Evolutionary conservation across 2,888 invertebrate genomes (phyloP), one percentile per base, ranked within the genome.

Genomic region (Coelogynopora nodosa): DNA sequence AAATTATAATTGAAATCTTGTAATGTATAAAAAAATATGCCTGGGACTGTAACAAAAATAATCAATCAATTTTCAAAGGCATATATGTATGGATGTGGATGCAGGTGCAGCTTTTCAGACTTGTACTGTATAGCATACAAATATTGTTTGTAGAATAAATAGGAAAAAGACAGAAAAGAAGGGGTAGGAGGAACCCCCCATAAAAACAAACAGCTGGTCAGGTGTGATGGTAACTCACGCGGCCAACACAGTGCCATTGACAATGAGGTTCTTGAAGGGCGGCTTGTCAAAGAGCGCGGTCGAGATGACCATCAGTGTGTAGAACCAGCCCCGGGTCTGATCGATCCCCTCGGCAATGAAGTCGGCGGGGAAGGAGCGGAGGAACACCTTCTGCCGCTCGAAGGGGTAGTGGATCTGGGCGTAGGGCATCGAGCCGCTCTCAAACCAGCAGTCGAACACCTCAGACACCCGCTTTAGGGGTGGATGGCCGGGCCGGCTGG

Each of bases 371-470:
- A 99, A 99, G 88, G 94, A 94, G 67, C 95, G 95, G 88, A 96
- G 95, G 91, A 98, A 98, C 86, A 95, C 95, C 90, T 95, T 95
- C 89, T 95, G 95, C 91, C 97, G 28, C 28, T 88, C 80, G 67
- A 88, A 88, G n/a, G 87, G 87, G 49, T 86, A 87, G 74, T 87
- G 87, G n/a, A 89, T 89, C 89, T 92, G 91, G 26, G 92, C 98
- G 90, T 97, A 99, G 0, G 99, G 99, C 99, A 99, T 99, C 27
- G 97, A 96, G 0, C 99, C 98, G 0, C 97, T 97, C 92, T 99
- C 99, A 92, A 99, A 99, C 99, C 99, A 99, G 91, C 99, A 99
- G 92, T 99, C 99, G 92, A 99, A 99, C 0, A 99, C 98, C 92
- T 98, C 97, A 0, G 95, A 91, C 0, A 99, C 94, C 86, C 99